Percentiles rank a stretch among this genome's conserved stretches.
Evolutionary conservation across 1,140 invertebrate species (phyloP).

Genomic region (Semibalanus balanoides): DNA sequence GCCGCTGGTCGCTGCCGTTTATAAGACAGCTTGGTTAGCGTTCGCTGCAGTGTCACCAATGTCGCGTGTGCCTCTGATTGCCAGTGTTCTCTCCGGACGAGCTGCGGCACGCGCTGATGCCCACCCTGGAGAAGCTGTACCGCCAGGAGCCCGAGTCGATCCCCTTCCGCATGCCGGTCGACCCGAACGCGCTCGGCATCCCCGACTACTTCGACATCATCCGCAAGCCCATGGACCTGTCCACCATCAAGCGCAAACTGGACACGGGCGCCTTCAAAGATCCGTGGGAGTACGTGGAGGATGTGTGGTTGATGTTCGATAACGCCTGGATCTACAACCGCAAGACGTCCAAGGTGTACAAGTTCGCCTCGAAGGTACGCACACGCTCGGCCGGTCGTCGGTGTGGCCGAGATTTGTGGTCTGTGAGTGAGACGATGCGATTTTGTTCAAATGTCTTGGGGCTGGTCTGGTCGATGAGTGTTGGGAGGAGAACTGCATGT

Average conservation of each 20-base stretch:
- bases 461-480: too few relatives aligned
- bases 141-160: constrained; percentile 87
- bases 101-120: constrained; percentile 77
- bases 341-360: constrained; percentile 94
- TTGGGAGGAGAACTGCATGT: too few relatives aligned
- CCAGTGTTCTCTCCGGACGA: constrained; percentile 83
- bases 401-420: too few relatives aligned
- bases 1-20: too few relatives aligned
- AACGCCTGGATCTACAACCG: constrained; percentile 99
- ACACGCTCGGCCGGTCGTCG: too few relatives aligned
- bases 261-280: constrained; percentile 89
- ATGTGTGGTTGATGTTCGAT: constrained; percentile 99
- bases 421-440: too few relatives aligned
- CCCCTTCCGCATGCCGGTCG: constrained; percentile 92
- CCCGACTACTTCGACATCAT: constrained; percentile 99
- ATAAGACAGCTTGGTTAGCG: too few relatives aligned
- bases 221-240: constrained; percentile 95
- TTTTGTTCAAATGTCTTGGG: too few relatives aligned
- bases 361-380: constrained; percentile 88
- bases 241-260: constrained; percentile 86
- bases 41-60: too few relatives aligned
- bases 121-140: constrained; percentile 86
- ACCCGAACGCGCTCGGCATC: constrained; percentile 64
- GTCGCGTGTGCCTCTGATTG: not conserved
- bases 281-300: constrained; percentile 98